Conservation (phyloP, 2,797 vertebrate species). For the Percopsis omiscomaycus region DNA sequence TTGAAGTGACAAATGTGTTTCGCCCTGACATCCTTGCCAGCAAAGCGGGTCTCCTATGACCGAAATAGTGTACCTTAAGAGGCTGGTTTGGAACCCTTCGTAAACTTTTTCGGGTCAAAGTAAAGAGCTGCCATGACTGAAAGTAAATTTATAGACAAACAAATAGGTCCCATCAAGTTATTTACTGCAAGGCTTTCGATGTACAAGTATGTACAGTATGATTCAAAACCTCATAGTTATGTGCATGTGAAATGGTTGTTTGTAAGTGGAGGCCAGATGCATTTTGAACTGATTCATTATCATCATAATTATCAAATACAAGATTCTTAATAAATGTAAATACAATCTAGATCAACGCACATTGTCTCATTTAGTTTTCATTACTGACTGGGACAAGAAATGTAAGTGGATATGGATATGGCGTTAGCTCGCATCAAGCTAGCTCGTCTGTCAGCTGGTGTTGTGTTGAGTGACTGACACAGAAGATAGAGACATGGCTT, state of each 20-base stretch:
- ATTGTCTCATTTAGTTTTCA: neutral
- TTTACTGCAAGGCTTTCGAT: too few relatives aligned
- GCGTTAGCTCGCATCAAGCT: slow-evolving; percentile 32
- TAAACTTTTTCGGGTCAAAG: slow-evolving; percentile 20
- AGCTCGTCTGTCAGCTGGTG: slow-evolving; percentile 50
- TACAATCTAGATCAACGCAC: slow-evolving; percentile 5
- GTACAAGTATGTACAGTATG: too few relatives aligned
- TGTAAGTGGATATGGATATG: slow-evolving; percentile 19
- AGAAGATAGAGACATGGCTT: slow-evolving; percentile 45
- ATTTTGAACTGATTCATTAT: too few relatives aligned
- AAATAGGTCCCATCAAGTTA: neutral
- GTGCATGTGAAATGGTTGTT: too few relatives aligned
- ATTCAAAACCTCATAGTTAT: too few relatives aligned
- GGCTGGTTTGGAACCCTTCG: slow-evolving; percentile 6
- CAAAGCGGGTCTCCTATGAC: slow-evolving; percentile 33
- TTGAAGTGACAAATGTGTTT: slow-evolving; percentile 47
- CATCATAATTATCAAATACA: too few relatives aligned
- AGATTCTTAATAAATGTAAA: neutral
- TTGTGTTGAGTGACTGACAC: slow-evolving; percentile 50
- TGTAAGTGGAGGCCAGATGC: too few relatives aligned
- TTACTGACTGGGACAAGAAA: slow-evolving; percentile 35
- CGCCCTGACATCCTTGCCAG: slow-evolving; percentile 34
- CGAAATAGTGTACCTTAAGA: slow-evolving; percentile 41
- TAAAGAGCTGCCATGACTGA: neutral
- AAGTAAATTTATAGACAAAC: neutral